Percentiles rank a stretch among this genome's conserved stretches.
Conservation (phyloP, 1,140 invertebrate species). For the Goniozus legneri region DNA sequence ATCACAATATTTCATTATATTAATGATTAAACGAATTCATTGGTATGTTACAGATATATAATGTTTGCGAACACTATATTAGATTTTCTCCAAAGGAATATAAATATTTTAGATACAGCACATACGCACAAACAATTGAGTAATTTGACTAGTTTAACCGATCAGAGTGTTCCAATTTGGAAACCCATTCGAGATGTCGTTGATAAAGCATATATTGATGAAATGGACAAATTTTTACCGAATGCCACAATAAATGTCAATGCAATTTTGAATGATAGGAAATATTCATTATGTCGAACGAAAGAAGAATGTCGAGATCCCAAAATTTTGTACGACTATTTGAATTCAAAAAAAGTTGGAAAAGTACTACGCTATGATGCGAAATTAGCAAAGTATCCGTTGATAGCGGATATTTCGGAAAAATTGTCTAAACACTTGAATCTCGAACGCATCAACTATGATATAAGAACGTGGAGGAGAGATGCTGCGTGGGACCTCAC, state of each 20-base stretch:
- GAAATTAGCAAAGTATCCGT: constrained; percentile 29
- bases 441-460: constrained; percentile 32
- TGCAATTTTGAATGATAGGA: constrained; percentile 24
- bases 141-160: constrained; percentile 28
- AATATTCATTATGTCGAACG: constrained; percentile 20
- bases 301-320: constrained; percentile 19
- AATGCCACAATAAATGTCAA: constrained; percentile 42
- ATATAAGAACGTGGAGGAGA: constrained; percentile 29
- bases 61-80: constrained; percentile 25
- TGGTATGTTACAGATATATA: constrained; percentile 29
- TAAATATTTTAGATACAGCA: constrained; percentile 30
- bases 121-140: constrained; percentile 25
- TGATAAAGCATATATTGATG: constrained; percentile 17
- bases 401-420: constrained; percentile 30
- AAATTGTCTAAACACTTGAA: constrained; percentile 33
- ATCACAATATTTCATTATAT: not conserved
- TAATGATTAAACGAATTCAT: no score
- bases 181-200: constrained; percentile 32
- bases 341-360: constrained; percentile 32
- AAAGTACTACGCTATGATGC: constrained; percentile 38
- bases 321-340: constrained; percentile 27
- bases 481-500: constrained; percentile 32
- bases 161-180: constrained; percentile 39
- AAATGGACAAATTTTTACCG: constrained; percentile 29
- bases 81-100: constrained; percentile 31